These are phyloP conservation scores for Columba janthina DNA, from an alignment of 2,113 vertebrate species.

Conservation along the genomic window DNA sequence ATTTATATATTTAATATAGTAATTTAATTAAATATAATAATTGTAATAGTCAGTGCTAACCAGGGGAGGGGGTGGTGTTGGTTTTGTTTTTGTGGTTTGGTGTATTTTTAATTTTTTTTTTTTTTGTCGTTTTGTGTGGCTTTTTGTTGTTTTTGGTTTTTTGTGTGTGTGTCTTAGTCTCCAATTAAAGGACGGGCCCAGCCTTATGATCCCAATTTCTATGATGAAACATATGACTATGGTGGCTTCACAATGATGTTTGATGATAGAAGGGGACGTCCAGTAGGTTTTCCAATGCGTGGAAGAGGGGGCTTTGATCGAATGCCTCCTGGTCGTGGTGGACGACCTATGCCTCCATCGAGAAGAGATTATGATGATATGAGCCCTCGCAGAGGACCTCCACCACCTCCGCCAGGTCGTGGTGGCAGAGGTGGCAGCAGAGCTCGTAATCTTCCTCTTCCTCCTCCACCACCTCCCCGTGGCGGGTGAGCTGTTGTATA, in stretches of 20 bases:
- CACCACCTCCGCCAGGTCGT: conserved; percentile 84
- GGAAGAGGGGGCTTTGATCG: conserved; percentile 92
- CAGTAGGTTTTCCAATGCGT: conserved; percentile 89
- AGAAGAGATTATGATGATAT: conserved; percentile 97
- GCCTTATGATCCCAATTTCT: conserved; percentile 97
- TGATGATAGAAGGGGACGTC: conserved; percentile 92
- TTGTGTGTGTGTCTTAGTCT: conserved; percentile 75
- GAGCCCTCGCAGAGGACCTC: conserved; percentile 92
- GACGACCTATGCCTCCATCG: conserved; percentile 90
- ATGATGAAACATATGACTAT: conserved; percentile 97
- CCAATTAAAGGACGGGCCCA: conserved; percentile 97
- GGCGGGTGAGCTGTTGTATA: conserved; percentile 81
- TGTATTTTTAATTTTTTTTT: neutral
- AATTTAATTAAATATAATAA: neutral
- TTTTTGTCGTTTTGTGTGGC: neutral
- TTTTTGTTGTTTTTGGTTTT: neutral
- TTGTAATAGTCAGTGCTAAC: neutral
- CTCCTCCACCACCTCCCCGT: conserved; percentile 88
- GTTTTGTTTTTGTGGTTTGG: neutral
- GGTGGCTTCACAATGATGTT: conserved; percentile 97
- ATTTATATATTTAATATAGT: neutral
- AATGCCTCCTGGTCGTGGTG: conserved; percentile 89
- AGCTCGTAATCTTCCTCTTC: conserved; percentile 86
- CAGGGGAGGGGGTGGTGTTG: neutral
- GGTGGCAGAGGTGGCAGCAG: conserved; percentile 83